Percentiles rank a stretch among this genome's conserved stretches.
Evolutionary conservation across 2,888 invertebrate genomes (phyloP).

Genomic region (Lycaena phlaeas): DNA sequence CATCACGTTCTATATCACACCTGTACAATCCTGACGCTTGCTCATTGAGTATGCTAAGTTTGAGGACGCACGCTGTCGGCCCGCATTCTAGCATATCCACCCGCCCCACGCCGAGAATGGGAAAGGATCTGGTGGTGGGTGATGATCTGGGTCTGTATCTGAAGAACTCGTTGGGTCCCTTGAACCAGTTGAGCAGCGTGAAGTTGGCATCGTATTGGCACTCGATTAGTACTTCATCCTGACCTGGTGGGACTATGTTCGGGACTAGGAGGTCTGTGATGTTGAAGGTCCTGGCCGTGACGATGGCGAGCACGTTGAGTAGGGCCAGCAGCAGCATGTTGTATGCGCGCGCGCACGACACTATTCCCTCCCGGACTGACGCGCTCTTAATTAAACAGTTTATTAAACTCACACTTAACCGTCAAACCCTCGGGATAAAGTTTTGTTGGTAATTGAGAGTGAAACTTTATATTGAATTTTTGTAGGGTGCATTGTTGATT

Average conservation of each 20-base stretch:
- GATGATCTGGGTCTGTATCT: conserved; percentile 49
- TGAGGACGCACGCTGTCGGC: conserved; percentile 44
- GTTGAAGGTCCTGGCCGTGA: conserved; percentile 39
- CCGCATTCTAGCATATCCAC: conserved; percentile 50
- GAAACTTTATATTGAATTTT: conserved; percentile 51
- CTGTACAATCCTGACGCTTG: conserved; percentile 54
- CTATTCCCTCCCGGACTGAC: conserved; percentile 47
- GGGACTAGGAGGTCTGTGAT: conserved; percentile 52
- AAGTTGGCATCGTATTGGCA: conserved; percentile 62
- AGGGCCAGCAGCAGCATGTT: conserved; percentile 45
- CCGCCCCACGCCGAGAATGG: conserved; percentile 45
- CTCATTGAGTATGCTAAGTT: conserved; percentile 45
- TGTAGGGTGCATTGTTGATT: conserved; percentile 37
- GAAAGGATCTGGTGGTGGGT: conserved; percentile 50
- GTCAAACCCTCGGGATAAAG: conserved; percentile 40
- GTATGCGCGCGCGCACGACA: conserved; percentile 45
- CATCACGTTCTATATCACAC: conserved; percentile 54
- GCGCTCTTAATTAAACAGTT: conserved; percentile 66
- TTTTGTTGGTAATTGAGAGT: conserved; percentile 51
- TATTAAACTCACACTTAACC: conserved; percentile 68
- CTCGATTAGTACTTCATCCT: conserved; percentile 47
- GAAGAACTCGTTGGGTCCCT: conserved; percentile 56
- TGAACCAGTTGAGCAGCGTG: conserved; percentile 59
- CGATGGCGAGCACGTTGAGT: conserved; percentile 25
- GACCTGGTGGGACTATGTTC: conserved; percentile 35